Conservation (phyloP, 2,797 vertebrate species). For the Pangasius sanitwongsei region DNA sequence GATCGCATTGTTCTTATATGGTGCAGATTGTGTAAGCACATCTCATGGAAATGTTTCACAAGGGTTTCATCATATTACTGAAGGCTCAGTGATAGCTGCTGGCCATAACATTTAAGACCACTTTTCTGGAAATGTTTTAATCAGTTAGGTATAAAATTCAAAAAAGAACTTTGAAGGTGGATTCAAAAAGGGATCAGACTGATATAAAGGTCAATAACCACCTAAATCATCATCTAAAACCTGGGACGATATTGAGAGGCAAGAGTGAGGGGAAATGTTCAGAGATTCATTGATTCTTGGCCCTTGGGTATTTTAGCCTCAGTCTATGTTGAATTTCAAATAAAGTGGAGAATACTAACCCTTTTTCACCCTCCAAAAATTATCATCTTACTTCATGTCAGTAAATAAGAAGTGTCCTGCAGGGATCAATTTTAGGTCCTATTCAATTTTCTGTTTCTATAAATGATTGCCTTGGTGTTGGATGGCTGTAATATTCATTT, state of each 20-base stretch:
- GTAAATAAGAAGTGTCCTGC: background rate
- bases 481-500: background rate
- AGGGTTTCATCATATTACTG: slow-evolving; percentile 27
- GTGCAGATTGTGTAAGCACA: background rate
- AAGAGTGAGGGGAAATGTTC: background rate
- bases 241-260: background rate
- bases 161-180: background rate
- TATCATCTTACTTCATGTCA: background rate
- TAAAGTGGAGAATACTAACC: background rate
- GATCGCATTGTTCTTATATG: slow-evolving; percentile 1
- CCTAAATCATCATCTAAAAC: background rate
- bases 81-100: background rate
- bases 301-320: background rate
- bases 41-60: slow-evolving; percentile 18
- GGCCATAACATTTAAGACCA: slow-evolving; percentile 5
- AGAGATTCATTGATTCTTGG: background rate
- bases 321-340: background rate
- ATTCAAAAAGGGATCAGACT: slow-evolving; percentile 11
- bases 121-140: slow-evolving; percentile 16
- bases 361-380: slow-evolving; percentile 3
- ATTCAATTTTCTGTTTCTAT: background rate
- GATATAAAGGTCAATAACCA: slow-evolving; percentile 14
- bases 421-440: background rate
- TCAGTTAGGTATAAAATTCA: background rate
- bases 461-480: background rate